A percentile compares a stretch with the other conserved stretches of the same genome.
phyloP scores from a whole-genome alignment of 2,797 vertebrate species.

The Naso thynnoides region DNA sequence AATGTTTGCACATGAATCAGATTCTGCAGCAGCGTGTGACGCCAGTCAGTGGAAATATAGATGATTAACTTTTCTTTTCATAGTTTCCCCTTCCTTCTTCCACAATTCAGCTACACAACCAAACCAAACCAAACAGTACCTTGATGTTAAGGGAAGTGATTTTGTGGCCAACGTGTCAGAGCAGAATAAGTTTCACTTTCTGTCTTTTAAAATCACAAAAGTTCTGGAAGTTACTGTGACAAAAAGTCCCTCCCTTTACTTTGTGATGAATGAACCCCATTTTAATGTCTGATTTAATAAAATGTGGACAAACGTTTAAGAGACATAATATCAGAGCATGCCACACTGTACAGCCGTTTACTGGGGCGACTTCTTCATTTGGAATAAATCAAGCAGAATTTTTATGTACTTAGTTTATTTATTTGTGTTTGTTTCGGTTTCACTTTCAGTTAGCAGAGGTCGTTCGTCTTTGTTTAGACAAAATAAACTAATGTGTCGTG shows the following conservation, averaged over 20 bases:
- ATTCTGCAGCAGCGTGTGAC: not conserved
- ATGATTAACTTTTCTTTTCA: not conserved
- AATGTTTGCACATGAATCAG: not conserved
- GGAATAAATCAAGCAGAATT: constrained; percentile 51
- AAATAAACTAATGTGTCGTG: too few relatives aligned
- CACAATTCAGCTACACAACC: not conserved
- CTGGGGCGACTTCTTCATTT: constrained; percentile 47
- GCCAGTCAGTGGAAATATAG: not conserved
- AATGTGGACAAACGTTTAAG: not conserved
- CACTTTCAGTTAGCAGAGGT: not conserved
- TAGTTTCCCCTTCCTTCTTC: not conserved
- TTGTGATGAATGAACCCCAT: not conserved
- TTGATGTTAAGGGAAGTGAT: not conserved
- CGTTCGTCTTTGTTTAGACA: not conserved
- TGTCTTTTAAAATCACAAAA: not conserved
- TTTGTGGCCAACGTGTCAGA: not conserved
- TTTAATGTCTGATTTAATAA: constrained; percentile 3
- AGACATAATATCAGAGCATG: constrained; percentile 40
- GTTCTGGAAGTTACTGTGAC: constrained; percentile 6
- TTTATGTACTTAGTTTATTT: too few relatives aligned
- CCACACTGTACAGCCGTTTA: constrained; percentile 39
- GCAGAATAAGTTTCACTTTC: not conserved
- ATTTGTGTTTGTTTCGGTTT: constrained; percentile 19
- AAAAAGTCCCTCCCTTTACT: not conserved
- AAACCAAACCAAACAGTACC: not conserved